A percentile compares a stretch with the other conserved stretches of the same genome.
Evolutionary conservation across 2,797 vertebrate genomes (phyloP).

Genomic region (Erithacus rubecula): DNA sequence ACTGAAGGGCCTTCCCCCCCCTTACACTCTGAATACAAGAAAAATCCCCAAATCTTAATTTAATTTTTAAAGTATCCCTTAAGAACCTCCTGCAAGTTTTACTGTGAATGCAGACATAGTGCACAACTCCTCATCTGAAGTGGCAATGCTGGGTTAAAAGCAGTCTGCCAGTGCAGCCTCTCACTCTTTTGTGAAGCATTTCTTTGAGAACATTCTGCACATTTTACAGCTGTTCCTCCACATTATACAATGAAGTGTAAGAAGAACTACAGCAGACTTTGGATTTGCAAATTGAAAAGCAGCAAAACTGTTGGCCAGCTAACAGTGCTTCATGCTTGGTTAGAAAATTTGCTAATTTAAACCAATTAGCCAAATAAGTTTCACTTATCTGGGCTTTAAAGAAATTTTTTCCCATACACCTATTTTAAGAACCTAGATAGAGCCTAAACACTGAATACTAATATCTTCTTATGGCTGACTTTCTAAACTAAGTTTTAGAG

Average conservation of each 20-base stretch:
- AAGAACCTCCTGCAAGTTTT: constrained; percentile 22
- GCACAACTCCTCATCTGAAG: constrained; percentile 52
- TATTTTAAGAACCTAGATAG: neutral
- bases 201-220: constrained; percentile 69
- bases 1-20: neutral
- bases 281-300: constrained; percentile 67
- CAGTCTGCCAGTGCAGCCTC: constrained; percentile 46
- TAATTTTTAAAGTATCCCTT: neutral
- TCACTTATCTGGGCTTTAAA: constrained; percentile 28
- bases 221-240: constrained; percentile 69
- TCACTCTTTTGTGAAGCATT: constrained; percentile 38
- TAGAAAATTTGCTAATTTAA: constrained; percentile 68
- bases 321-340: constrained; percentile 60
- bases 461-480: neutral
- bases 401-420: neutral
- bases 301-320: constrained; percentile 54
- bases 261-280: constrained; percentile 55
- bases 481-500: neutral
- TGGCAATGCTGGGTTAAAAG: constrained; percentile 47
- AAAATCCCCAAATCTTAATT: neutral
- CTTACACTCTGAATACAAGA: neutral
- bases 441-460: neutral
- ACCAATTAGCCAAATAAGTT: constrained; percentile 60
- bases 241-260: constrained; percentile 66
- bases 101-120: constrained; percentile 25